A percentile compares a stretch with the other conserved stretches of the same genome.
These are phyloP conservation scores for Carassius auratus DNA, from an alignment of 2,113 vertebrate genomes.

Conservation along the genomic window DNA sequence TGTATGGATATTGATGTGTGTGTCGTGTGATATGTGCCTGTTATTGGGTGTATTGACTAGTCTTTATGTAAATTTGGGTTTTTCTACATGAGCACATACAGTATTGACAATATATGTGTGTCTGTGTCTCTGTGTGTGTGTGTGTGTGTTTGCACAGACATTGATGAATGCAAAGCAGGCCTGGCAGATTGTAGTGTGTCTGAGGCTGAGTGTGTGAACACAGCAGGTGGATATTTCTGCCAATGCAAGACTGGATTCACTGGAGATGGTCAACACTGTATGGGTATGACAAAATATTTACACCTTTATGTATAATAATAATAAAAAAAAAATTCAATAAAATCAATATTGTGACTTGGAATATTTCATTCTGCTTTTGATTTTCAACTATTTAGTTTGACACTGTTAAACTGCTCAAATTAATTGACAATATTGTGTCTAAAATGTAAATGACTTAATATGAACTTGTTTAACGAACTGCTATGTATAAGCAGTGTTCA, in stretches of 20 bases:
- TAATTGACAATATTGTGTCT: no score
- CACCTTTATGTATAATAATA: not conserved
- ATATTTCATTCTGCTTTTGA: not conserved
- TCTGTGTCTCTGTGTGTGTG: constrained; percentile 21
- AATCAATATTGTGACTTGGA: not conserved
- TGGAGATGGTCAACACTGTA: constrained; percentile 76
- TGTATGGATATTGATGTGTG: constrained; percentile 36
- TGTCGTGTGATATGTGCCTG: not conserved
- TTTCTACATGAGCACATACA: constrained; percentile 20
- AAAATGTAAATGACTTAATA: no score
- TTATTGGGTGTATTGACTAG: constrained; percentile 24
- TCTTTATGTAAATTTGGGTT: constrained; percentile 13
- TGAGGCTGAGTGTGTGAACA: constrained; percentile 71
- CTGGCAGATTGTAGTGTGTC: constrained; percentile 60
- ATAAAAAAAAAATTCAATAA: not conserved
- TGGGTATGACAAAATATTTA: constrained; percentile 64
- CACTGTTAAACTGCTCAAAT: not conserved
- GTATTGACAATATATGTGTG: constrained; percentile 18
- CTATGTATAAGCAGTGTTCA: not conserved
- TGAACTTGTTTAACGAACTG: not conserved
- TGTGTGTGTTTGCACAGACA: constrained; percentile 62
- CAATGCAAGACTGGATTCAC: constrained; percentile 73
- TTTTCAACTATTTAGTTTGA: not conserved
- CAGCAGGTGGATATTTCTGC: constrained; percentile 77
- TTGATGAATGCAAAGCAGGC: constrained; percentile 72